Base-by-base conservation (phyloP, 2,888 invertebrate species). In the Conops quadrifasciatus region DNA sequence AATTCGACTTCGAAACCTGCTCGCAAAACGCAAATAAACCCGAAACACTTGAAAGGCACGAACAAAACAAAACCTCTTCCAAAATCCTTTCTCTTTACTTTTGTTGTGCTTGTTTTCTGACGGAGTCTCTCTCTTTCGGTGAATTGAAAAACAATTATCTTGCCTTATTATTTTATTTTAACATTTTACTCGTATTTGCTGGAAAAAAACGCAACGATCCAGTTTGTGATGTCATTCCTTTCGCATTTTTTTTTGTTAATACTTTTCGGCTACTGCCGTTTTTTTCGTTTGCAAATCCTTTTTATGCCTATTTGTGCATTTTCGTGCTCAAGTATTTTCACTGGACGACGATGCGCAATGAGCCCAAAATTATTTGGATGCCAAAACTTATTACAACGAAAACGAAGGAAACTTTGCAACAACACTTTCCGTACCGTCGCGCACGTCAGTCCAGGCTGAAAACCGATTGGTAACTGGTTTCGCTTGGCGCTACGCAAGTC, bases 391-490 rank as follows among this genome's bases (percentile, higher is more conserved):
- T 59, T 45, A 72, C 59, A 67, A 58, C 24, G 13, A 45, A 2
- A n/a, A 2, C 21, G 53, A 15, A 58, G 5, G 9, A 9, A 36
- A 36, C 4, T 36, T 36, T 36, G n/a, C 36, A 36, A 53, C 47
- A n/a, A 47, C 58, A 71, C 53, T 45, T 71, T 71, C 65, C 62
- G 69, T 66, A 43, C 71, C 72, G 71, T 69, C 51, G 36, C 30
- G 80, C 74, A 83, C 82, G 83, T 84, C 83, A 78, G 82, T 80
- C 80, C 78, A 73, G 78, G 81, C 83, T 84, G 83, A 84, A 84
- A 84, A 85, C 84, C 83, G 83, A 80, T 78, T 82, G 80, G 82
- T 82, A 84, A 84, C 84, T 84, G 83, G 85, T 84, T 84, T 84
- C 65, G 76, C 58, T 63, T 70, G 73, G 16, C 36, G 19, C 77